These are phyloP conservation scores for Salvator merianae DNA, from an alignment of 2,113 vertebrate species.

Conservation along the genomic window DNA sequence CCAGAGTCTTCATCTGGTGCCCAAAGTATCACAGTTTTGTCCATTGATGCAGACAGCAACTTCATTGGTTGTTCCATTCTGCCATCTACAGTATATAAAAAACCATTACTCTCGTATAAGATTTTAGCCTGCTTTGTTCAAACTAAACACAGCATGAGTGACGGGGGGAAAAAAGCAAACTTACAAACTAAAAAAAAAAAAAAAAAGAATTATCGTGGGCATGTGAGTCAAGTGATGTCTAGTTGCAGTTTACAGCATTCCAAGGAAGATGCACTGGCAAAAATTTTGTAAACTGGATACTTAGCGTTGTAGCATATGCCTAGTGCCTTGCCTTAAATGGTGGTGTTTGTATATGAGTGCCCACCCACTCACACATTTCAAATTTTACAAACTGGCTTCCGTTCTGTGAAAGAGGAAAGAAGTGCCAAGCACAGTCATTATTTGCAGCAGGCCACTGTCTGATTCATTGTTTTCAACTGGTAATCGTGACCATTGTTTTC, in stretches of 20 bases:
- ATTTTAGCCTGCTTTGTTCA: neutral
- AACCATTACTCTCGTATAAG: slow-evolving; percentile 29
- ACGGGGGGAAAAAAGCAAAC: neutral
- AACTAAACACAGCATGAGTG: neutral
- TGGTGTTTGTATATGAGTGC: neutral
- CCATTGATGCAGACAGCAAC: slow-evolving; percentile 94
- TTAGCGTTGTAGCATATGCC: neutral
- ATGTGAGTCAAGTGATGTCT: neutral
- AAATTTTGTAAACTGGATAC: neutral
- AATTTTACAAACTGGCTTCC: neutral
- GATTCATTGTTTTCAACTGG: neutral
- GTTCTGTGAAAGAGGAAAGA: neutral
- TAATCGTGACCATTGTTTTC: neutral
- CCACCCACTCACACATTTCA: neutral
- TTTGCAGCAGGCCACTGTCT: neutral
- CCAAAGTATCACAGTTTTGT: slow-evolving; percentile 98
- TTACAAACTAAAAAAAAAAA: neutral
- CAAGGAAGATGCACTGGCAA: neutral
- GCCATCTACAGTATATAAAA: slow-evolving; percentile 80
- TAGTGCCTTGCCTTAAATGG: neutral
- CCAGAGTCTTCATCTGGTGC: slow-evolving; percentile 92
- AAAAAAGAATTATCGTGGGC: neutral
- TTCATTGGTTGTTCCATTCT: slow-evolving; percentile 83
- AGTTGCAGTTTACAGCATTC: neutral
- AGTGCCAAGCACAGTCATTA: neutral